These are phyloP conservation scores for Leptinotarsa texana DNA, from an alignment of 1,140 invertebrate genomes.

Conservation along the genomic window DNA sequence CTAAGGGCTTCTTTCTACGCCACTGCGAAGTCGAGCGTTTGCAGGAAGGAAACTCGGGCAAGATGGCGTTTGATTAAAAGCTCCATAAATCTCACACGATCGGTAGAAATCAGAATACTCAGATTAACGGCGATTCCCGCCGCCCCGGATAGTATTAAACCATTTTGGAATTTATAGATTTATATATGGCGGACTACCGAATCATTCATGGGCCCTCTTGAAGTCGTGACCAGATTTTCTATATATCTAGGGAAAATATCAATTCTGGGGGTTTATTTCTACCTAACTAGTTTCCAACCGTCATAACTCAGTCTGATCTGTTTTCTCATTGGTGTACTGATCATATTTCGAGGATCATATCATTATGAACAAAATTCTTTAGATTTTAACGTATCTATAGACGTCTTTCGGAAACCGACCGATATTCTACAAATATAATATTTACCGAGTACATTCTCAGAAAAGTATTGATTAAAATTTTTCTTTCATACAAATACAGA, in stretches of 20 bases:
- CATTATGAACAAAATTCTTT: too few species aligned
- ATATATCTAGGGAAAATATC: background rate
- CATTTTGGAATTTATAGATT: constrained; percentile 10
- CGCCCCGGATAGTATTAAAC: constrained; percentile 10
- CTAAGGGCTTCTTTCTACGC: background rate
- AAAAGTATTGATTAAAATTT: too few species aligned
- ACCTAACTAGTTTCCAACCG: background rate
- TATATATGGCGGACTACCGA: background rate
- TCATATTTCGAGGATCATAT: too few species aligned
- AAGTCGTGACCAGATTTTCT: constrained; percentile 14
- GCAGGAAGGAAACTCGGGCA: constrained; percentile 6
- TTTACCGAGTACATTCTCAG: too few species aligned
- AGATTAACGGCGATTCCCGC: constrained; percentile 18
- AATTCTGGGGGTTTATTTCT: background rate
- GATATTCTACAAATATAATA: too few species aligned
- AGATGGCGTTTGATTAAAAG: constrained; percentile 22
- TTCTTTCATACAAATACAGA: too few species aligned
- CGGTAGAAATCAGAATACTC: constrained; percentile 19
- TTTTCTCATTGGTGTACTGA: background rate
- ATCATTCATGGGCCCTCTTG: constrained; percentile 9
- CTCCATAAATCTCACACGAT: constrained; percentile 13
- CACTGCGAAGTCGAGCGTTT: background rate
- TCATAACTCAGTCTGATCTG: background rate
- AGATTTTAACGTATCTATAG: too few species aligned
- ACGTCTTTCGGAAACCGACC: too few species aligned